These are phyloP conservation scores for Pseudanteris insignis DNA, from an alignment of 2,888 invertebrate species.

Conservation along the genomic window DNA sequence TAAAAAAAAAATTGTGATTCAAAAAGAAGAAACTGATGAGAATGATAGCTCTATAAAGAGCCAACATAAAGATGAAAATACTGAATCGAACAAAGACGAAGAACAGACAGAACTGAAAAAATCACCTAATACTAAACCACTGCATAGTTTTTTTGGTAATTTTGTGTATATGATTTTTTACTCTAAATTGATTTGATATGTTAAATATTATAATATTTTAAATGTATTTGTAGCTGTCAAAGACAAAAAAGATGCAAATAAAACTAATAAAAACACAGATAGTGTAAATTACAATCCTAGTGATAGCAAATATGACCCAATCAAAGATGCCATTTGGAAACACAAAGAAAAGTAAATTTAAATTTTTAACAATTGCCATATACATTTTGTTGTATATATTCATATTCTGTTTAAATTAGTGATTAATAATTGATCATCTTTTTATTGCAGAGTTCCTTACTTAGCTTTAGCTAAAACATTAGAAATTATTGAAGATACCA, in stretches of 20 bases:
- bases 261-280: slow-evolving; percentile 29
- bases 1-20: no score
- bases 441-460: slow-evolving; percentile 85
- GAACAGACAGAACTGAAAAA: slow-evolving; percentile 32
- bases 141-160: slow-evolving; percentile 55
- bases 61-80: slow-evolving; percentile 6
- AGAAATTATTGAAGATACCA: slow-evolving; percentile 86
- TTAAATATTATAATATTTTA: background rate
- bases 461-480: slow-evolving; percentile 90
- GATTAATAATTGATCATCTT: no score
- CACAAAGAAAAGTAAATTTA: slow-evolving; percentile 72
- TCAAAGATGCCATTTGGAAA: slow-evolving; percentile 75
- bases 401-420: no score
- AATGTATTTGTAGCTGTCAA: slow-evolving; percentile 5
- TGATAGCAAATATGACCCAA: slow-evolving; percentile 80
- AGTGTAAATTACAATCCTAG: slow-evolving; percentile 49
- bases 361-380: no score
- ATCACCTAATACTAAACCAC: slow-evolving; percentile 46
- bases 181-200: no score
- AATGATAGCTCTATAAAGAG: slow-evolving; percentile 2
- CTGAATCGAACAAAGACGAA: background rate
- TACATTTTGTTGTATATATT: no score
- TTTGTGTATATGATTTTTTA: no score
- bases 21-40: background rate
- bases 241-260: slow-evolving; percentile 34